Evolutionary conservation across 2,113 vertebrate species (phyloP), one percentile per base, ranked within the genome.

Genomic region (Gobio gobio): DNA sequence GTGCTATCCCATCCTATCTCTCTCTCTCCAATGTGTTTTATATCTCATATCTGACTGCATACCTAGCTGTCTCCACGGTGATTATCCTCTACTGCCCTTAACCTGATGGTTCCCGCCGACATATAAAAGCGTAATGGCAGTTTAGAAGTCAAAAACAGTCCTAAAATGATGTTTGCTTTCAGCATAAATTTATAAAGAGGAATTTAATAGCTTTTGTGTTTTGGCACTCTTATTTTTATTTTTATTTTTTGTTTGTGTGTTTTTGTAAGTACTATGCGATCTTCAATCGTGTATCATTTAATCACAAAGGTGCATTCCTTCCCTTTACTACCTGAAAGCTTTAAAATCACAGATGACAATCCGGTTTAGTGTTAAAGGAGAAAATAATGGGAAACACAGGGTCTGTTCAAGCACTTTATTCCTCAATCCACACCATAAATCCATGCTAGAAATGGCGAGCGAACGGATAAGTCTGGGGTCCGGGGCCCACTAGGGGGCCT

Each of bases 11-110:
- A 24, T 29, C 24, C 29, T 33, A 2, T 33, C 33, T 33, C 33
- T 75, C 22, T 75, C 74, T 76, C 4, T 76, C 8, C 36, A n/a
- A 75, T 75, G 45, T 75, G n/a, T 49, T 78, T 61, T 61, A 78
- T n/a, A 77, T 20, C 12, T 36, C 59, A 87, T 77, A 87, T 87
- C 26, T 79, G 80, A 61, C 77, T 84, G 45, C 58, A 40, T 82
- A 68, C 75, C 70, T 40, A 40, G 40, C 40, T 78, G 83, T 91
- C 85, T 89, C 83, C 87, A 88, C 85, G 68, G 86, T 79, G 86
- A 89, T 70, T 47, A 73, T 73, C 51, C 56, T 54, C 86, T 82
- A 85, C 74, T 9, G n/a, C 80, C 68, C 26, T 40, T 47, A 79
- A 86, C 84, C 75, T 63, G 18, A 29, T 26, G 49, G 10, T 26